phyloP scores from a whole-genome alignment of 2,113 vertebrate species.

The Podarcis cretensis region DNA sequence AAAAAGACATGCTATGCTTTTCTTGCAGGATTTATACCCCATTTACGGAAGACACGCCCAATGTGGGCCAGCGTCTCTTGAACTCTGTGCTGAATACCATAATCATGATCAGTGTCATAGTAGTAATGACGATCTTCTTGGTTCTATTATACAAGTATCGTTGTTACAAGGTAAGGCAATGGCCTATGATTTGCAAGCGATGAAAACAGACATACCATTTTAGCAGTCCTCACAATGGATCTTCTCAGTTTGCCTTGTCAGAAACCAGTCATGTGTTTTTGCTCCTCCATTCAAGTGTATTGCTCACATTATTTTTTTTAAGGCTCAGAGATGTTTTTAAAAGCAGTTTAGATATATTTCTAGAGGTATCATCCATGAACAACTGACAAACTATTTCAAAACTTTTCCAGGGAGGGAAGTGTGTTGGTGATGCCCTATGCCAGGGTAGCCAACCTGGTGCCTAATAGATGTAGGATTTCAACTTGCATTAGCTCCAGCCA shows the following conservation, averaged over 20 bases:
- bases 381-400: neutral
- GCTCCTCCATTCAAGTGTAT: neutral
- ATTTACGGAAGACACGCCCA: conserved; percentile 90
- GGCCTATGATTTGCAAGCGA: neutral
- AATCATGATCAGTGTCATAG: conserved; percentile 96
- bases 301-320: neutral
- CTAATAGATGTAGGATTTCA: too few species aligned
- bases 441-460: too few species aligned
- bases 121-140: conserved; percentile 94
- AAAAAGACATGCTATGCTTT: conserved; percentile 27
- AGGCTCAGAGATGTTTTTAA: neutral
- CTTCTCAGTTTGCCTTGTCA: neutral
- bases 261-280: too few species aligned
- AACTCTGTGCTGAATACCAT: conserved; percentile 96
- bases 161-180: conserved; percentile 91
- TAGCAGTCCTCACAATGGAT: neutral
- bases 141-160: conserved; percentile 96
- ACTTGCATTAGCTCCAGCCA: too few species aligned
- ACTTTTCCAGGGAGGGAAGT: too few species aligned
- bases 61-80: conserved; percentile 89
- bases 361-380: neutral
- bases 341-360: too few species aligned
- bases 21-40: conserved; percentile 93
- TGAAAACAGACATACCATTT: neutral
- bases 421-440: neutral